Base-by-base conservation (phyloP, 1,140 invertebrate genomes). In the Musca vetustissima region DNA sequence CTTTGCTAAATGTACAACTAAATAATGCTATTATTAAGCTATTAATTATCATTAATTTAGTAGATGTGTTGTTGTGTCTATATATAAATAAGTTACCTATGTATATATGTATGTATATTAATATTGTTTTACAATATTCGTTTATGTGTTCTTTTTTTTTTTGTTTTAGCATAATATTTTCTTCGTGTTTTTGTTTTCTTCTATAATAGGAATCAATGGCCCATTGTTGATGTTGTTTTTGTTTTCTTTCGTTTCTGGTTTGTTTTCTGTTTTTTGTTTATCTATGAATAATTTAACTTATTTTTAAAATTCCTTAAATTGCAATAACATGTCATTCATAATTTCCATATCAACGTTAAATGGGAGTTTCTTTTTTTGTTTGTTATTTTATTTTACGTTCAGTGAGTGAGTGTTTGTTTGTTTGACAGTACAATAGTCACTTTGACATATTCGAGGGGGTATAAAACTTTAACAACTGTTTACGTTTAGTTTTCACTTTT, bases 401-500 rank as follows among this genome's bases (percentile, higher is more conserved):
- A 36, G 57, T 61, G 36, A 43, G 57, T 61, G 28, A 19, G 22
- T 59, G 21, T 24, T 7, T 14, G 2, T 19, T 52, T 43, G 6
- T 43, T 43, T 13, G 36, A 43, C 36, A 43, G 36, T 43, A 43
- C 4, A 43, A 43, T 43, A 43, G 36, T 43, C 36, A 43, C 36
- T 43, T 43, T 43, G 36, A 43, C 36, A 9, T 43, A 9, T 6
- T 43, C 36, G 36, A 43, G 57, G 57, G 55, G 57, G 57, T 61
- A 61, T 61, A 61, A 61, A 61, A 61, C 57, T 61, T 61, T 61
- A 61, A 61, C 57, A 61, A 61, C 13, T 55, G 14, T 55, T 55
- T 55, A 55, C 24, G 17, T 19, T 49, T 14, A 25, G 14, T 13
- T 55, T 55, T 55, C 14, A 25, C 11, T 24, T 15, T 53, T 24